Base-by-base conservation (phyloP, 2,797 vertebrate species). In the Micromesistius poutassou region DNA sequence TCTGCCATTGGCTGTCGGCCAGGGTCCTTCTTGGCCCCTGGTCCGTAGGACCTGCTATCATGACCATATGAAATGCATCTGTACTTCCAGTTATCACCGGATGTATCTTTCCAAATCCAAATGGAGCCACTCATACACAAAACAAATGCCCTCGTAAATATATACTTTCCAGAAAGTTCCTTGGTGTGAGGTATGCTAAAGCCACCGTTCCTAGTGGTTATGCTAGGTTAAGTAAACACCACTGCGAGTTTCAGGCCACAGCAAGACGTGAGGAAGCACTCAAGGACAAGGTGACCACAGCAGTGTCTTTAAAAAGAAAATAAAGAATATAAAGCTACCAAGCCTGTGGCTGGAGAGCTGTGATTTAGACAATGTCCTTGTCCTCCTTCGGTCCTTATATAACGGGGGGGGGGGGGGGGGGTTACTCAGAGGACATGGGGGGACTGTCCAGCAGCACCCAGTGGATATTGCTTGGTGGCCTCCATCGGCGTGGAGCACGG, bases 311-410 rank as follows among this genome's bases (percentile, higher is more conserved):
- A 71, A 30, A 71, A 71, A 71, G 12, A 33, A 71, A 71, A 33
- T 1, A 81, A 30, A 86, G 86, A 84, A 82, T 46, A 81, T 71
- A 82, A 77, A 78, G 79, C 87, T 87, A 88, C 74, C 80, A 74
- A 36, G 87, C 91, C 79, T 2, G 40, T 5, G 78, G 91, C 6
- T 4, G 30, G 71, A 50, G 88, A 80, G 73, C 79, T 31, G 35
- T 1, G 7, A 79, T 77, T 76, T 36, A 22, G 77, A 72, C 73
- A 30, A 78, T 36, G 75, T 74, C 74, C 76, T 75, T 22, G 74
- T 78, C 83, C 77, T 80, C 75, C 25, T 22, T 83, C 84, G 86
- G 87, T 86, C 88, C 87, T 88, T 82, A 81, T 77, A 73, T 85
- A 89, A 87, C 77, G 79, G 66, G 84, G 82, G 73, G 83, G 62